phyloP scores from a whole-genome alignment of 2,113 vertebrate genomes.

The Neotoma lepida region DNA sequence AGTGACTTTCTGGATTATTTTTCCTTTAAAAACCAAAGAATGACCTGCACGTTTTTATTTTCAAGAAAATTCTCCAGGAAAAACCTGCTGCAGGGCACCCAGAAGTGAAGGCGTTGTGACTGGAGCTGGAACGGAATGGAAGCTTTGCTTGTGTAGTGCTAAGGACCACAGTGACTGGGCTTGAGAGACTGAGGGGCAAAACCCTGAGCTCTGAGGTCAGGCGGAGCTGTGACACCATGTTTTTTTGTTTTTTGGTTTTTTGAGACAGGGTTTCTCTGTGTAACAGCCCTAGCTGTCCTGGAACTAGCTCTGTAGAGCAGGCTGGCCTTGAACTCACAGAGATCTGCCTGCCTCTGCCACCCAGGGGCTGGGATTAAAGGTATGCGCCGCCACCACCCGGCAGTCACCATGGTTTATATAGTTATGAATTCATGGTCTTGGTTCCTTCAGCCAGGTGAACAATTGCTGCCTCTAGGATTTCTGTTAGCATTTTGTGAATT shows the following conservation, averaged over 20 bases:
- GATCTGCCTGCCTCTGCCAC: no score
- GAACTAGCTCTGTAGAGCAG: no score
- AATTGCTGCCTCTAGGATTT: not conserved
- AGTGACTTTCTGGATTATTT: conserved; percentile 2
- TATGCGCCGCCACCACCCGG: no score
- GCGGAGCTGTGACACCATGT: not conserved
- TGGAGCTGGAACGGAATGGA: not conserved
- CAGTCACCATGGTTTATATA: not conserved
- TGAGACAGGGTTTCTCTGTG: no score
- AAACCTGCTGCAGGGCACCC: not conserved
- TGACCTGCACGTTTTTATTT: not conserved
- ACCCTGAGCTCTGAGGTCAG: not conserved
- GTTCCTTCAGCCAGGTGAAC: not conserved
- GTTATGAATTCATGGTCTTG: conserved; percentile 26
- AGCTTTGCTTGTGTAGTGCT: not conserved
- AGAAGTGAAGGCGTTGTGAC: not conserved
- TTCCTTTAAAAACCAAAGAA: not conserved
- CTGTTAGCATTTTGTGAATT: not conserved
- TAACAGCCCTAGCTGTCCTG: no score
- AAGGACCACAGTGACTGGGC: not conserved
- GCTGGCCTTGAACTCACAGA: no score
- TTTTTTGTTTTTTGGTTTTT: no score
- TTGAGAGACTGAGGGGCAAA: not conserved
- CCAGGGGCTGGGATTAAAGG: no score
- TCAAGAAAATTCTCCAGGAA: not conserved